Evolutionary conservation across 2,888 invertebrate species (phyloP), one percentile per base, ranked within the genome.

Genomic region (Lasioglossum morio): DNA sequence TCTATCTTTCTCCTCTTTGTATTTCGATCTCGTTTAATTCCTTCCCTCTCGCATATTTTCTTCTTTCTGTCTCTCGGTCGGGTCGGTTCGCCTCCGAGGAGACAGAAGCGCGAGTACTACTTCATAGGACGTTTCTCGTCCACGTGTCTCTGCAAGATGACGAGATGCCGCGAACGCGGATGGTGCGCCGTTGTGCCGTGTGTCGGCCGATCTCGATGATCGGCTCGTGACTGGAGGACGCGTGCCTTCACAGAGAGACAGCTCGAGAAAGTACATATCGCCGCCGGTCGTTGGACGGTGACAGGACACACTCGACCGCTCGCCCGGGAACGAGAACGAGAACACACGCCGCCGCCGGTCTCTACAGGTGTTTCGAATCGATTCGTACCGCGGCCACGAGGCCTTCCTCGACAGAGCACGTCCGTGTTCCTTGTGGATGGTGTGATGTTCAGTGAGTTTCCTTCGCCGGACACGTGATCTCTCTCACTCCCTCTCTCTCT

Each of bases 281-380:
- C 53, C 53, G 43, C 46, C 46, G 73, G 82, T 70, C 48, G 85
- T 72, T 63, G 77, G 34, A 84, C 77, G 63, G 76, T 76, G 76
- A 82, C 79, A 77, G 84, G 77, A 76, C 82, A 46, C 63, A 69
- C 53, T 72, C 76, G n/a, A 70, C 30, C 76, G 73, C 72, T 72
- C 53, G 75, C 82, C 57, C 37, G 57, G 79, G 82, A 75, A 82
- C 78, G 82, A 63, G 73, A 80, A 77, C 80, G 77, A 72, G 82
- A 81, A 81, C 72, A 81, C 82, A 73, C 77, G 80, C 81, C 83
- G 83, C 81, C 84, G 83, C 81, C 84, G 82, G 77, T 78, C 74
- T 80, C 85, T 84, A 84, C 88, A 88, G 84, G 89, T 87, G 85
- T 86, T 84, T 86, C 88, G 82, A 85, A 85, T 85, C 84, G 88